These are phyloP conservation scores for Melanostoma scalare DNA, from an alignment of 2,888 invertebrate species.

Conservation along the genomic window DNA sequence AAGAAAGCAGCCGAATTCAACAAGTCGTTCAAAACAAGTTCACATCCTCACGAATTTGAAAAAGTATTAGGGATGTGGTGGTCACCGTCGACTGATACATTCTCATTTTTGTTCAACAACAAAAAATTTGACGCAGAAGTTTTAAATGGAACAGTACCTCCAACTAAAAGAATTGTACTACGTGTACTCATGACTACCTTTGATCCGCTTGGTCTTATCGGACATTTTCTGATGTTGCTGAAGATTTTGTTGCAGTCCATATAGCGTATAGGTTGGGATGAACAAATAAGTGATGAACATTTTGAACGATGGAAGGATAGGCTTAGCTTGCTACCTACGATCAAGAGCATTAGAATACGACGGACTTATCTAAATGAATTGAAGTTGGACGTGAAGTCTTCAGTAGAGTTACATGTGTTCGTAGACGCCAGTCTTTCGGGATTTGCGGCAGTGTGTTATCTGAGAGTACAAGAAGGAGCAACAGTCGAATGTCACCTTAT, in stretches of 20 bases:
- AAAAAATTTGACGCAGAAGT: neutral
- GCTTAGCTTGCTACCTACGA: neutral
- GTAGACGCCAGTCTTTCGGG: constrained; percentile 2
- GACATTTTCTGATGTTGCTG: no score
- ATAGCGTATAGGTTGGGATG: neutral
- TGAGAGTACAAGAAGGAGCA: neutral
- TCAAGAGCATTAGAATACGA: neutral
- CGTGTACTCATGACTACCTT: no score
- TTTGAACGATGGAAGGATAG: neutral
- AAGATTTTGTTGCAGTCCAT: neutral
- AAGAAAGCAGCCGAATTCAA: no score
- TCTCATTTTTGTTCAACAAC: constrained; percentile 31
- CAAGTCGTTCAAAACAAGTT: no score
- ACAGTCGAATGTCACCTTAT: neutral
- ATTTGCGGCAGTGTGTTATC: neutral
- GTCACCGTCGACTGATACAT: neutral
- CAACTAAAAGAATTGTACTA: no score
- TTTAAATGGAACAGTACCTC: no score
- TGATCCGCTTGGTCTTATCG: no score
- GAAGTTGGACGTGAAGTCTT: neutral
- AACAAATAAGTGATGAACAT: neutral
- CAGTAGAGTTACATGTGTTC: constrained; percentile 10
- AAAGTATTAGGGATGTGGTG: neutral
- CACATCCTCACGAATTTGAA: neutral
- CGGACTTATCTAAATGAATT: neutral